A percentile compares a stretch with the other conserved stretches of the same genome.
These are phyloP conservation scores for Panopea generosa DNA, from an alignment of 2,888 invertebrate species.

Conservation along the genomic window DNA sequence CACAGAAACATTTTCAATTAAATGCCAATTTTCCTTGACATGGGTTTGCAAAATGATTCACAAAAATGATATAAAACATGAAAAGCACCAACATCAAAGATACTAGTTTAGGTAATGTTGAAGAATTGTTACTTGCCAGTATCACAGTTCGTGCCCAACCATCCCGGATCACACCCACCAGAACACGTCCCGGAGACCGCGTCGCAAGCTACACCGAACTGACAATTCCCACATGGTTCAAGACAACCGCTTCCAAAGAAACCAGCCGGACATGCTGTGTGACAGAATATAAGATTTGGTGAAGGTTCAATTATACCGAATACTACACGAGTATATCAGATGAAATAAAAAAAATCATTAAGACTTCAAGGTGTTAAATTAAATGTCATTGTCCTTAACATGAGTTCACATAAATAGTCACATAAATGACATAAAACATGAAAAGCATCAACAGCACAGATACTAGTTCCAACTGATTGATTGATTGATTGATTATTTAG, in stretches of 20 bases:
- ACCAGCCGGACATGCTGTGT: background rate
- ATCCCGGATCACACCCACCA: constrained; percentile 21
- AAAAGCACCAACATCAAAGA: too few relatives aligned
- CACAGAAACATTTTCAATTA: too few relatives aligned
- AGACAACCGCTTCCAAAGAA: constrained; percentile 12
- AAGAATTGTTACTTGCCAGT: constrained; percentile 6
- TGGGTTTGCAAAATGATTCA: too few relatives aligned
- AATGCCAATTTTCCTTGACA: too few relatives aligned
- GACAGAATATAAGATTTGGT: background rate
- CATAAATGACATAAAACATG: background rate
- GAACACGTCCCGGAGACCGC: constrained; percentile 9
- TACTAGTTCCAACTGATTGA: too few relatives aligned
- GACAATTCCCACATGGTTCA: constrained; percentile 17
- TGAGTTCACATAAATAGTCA: too few relatives aligned
- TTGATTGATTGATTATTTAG: too few relatives aligned
- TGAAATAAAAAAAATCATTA: background rate
- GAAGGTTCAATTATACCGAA: background rate
- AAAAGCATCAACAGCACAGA: too few relatives aligned
- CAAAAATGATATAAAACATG: too few relatives aligned
- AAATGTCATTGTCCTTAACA: background rate
- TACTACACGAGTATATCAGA: background rate
- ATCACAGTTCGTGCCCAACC: constrained; percentile 9
- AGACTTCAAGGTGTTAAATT: background rate
- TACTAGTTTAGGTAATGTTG: too few relatives aligned
- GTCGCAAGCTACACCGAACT: constrained; percentile 8